These are phyloP conservation scores for Oceanodroma leucorhoa DNA, from an alignment of 2,797 vertebrate genomes.

Conservation along the genomic window DNA sequence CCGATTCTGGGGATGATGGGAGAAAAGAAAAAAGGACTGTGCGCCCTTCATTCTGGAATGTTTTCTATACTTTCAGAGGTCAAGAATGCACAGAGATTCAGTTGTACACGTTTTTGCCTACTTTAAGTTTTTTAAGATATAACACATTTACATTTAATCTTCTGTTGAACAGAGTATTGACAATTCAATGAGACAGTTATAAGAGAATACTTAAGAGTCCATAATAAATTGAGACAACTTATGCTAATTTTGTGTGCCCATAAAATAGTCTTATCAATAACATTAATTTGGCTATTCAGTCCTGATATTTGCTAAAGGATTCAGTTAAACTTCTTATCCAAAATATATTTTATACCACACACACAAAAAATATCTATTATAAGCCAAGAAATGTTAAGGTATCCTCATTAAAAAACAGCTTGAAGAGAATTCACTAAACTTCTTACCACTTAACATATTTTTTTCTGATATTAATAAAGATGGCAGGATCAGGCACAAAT, in stretches of 20 bases:
- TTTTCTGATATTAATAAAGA: background rate
- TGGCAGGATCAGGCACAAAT: background rate
- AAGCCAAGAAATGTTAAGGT: background rate
- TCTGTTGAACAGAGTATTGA: background rate
- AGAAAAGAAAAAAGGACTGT: accelerated
- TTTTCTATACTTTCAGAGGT: background rate
- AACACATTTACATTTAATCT: background rate
- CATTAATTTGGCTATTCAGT: background rate
- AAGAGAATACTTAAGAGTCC: background rate
- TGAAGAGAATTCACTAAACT: background rate
- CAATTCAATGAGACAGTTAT: background rate
- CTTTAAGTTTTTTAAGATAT: background rate
- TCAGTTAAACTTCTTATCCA: background rate
- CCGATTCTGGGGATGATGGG: accelerated
- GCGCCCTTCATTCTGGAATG: accelerated
- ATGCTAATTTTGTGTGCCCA: background rate
- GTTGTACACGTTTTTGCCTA: background rate
- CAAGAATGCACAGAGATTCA: background rate
- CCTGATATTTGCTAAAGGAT: background rate
- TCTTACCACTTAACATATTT: background rate
- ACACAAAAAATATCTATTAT: background rate
- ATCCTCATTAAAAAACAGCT: background rate
- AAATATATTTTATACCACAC: background rate
- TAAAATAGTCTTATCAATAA: background rate
- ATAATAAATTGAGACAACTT: background rate